A percentile compares a stretch with the other conserved stretches of the same genome.
These are phyloP conservation scores for Lanius collurio DNA, from an alignment of 2,113 vertebrate genomes.

Conservation along the genomic window DNA sequence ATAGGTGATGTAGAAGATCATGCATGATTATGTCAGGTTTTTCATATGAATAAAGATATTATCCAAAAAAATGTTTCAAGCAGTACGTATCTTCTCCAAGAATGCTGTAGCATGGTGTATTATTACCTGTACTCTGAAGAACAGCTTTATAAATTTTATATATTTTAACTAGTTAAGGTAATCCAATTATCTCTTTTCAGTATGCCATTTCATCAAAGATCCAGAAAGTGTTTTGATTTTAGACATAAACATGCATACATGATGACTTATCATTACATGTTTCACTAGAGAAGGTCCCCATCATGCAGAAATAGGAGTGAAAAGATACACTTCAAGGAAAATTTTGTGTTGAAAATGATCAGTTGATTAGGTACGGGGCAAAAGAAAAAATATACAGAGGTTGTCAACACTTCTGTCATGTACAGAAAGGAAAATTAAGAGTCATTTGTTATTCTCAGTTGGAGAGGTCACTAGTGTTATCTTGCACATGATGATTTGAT, in stretches of 20 bases:
- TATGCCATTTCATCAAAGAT: neutral
- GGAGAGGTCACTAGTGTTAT: slow-evolving; percentile 50
- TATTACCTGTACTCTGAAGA: neutral
- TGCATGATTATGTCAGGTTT: neutral
- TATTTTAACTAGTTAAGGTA: neutral
- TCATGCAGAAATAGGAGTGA: neutral
- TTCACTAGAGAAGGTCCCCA: neutral
- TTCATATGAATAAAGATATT: neutral
- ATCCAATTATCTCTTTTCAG: neutral
- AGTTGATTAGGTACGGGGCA: slow-evolving; percentile 24
- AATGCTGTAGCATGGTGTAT: neutral
- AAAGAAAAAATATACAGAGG: slow-evolving; percentile 28
- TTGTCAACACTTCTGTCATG: slow-evolving; percentile 56
- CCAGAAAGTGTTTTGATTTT: neutral
- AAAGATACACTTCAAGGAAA: neutral
- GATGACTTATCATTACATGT: neutral
- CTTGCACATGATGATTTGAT: slow-evolving; percentile 58
- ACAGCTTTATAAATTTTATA: neutral
- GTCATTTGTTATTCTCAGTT: slow-evolving; percentile 47
- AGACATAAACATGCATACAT: neutral
- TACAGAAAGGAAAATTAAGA: slow-evolving; percentile 56
- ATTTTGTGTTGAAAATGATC: neutral
- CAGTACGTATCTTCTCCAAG: neutral
- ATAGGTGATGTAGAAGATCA: neutral
- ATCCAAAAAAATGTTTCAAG: neutral